Conservation (phyloP, 2,797 vertebrate genomes). For the Danio aesculapii region DNA sequence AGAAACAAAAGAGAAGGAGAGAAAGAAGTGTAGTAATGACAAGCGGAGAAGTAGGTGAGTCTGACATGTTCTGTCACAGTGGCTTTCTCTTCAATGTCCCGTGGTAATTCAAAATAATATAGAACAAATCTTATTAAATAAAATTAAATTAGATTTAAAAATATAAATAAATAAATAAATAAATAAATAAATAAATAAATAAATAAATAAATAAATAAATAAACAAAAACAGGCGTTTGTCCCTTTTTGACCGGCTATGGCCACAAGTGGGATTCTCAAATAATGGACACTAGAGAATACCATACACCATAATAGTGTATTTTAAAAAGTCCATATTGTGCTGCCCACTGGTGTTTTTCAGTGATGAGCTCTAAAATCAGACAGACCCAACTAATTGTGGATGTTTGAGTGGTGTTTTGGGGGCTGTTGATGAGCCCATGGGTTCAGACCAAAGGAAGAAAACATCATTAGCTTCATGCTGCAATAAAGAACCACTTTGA, state of each 20-base stretch:
- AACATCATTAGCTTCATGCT: slow-evolving; percentile 22
- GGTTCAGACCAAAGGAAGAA: slow-evolving; percentile 3
- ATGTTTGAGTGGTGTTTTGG: not conserved
- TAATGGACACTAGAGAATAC: not conserved
- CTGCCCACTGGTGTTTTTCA: not conserved
- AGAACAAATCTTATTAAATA: too few species aligned
- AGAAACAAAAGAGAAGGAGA: slow-evolving; percentile 4
- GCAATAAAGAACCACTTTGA: slow-evolving; percentile 25
- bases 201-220: too few species aligned
- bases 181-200: too few species aligned
- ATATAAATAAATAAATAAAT: too few species aligned
- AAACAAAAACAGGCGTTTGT: not conserved
- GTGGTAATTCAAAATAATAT: too few species aligned
- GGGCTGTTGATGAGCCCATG: slow-evolving; percentile 3
- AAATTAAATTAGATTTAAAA: too few species aligned
- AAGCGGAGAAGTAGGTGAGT: not conserved
- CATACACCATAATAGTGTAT: too few species aligned
- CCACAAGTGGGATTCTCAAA: too few species aligned
- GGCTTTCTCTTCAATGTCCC: not conserved
- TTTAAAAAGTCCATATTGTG: not conserved
- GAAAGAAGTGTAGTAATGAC: not conserved
- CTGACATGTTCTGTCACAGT: slow-evolving; percentile 1
- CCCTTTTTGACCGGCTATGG: too few species aligned
- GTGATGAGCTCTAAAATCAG: slow-evolving; percentile 1
- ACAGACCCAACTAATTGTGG: not conserved